Evolutionary conservation across 2,888 invertebrate genomes (phyloP), one percentile per base, ranked within the genome.

Genomic region (Megalurothrips usitatus): DNA sequence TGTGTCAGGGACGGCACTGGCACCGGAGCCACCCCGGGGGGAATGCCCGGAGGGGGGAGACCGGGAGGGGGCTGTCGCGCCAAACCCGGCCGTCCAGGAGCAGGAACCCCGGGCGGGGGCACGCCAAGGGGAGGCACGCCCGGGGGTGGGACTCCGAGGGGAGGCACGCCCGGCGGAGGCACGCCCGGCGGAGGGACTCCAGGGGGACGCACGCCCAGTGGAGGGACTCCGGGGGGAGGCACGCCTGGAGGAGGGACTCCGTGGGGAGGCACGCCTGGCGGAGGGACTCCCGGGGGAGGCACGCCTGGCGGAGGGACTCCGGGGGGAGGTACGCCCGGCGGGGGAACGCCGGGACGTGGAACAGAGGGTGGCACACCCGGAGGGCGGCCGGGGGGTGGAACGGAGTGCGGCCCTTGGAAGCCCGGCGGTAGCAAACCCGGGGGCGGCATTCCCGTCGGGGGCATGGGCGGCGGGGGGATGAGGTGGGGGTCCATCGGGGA

Each of bases 131-230:
- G 86, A 86, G 12, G 86, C 82, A 79, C 85, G 86, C 0, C 85
- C 84, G 92, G 91, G 3, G 91, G 89, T 34, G 91, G 91, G 84
- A 92, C 91, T 14, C 87, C 82, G 81, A 86, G 86, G 17, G 87
- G 86, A 49, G 0, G 86, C 84, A 17, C 86, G 1, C 68, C 68
- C 6, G 88, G 88, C 78, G 88, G 87, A 79, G 83, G 82, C 79
- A 84, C 84, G 9, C 85, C 83, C 23, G 84, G 83, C 23, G n/a
- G 8, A 6, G 23, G 68, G 11, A 75, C 68, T 12, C 89, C 89
- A 0, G 92, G 91, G 2, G 91, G 89, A 34, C 91, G 91, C 84
- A 92, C 91, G 17, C 87, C 82, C 82, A 86, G 86, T 17, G 87
- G 86, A 49, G 0, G 86, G 84, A 17, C 86, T 2, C 68, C 68